Base-by-base conservation (phyloP, 2,888 invertebrate genomes). In the Brachycybe producta region DNA sequence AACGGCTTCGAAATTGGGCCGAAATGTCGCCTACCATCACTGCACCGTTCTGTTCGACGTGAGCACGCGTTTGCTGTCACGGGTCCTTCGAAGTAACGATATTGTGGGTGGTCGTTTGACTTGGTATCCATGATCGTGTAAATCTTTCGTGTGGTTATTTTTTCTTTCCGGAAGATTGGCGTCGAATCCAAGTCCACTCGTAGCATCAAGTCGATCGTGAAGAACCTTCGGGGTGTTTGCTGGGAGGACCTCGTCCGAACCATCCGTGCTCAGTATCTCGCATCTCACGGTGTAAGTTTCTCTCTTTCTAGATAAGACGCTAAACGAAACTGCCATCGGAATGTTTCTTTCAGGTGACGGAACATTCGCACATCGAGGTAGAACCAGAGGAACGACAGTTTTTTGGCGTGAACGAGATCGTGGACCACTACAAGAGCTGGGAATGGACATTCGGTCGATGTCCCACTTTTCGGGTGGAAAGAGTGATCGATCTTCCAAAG, bases 11-110 rank as follows among this genome's bases (percentile, higher is more conserved):
- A 91, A 91, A 71, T 72, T 95, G 52, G 88, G 88, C 52, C 76
- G 80, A 57, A 76, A 81, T 8, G 82, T 82, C 62, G 84, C 88
- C n/a, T 98, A 97, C 72, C 97, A 98, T 67, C 97, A 97, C 68
- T 92, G 92, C 69, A 97, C 97, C 3, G 75, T 98, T 57, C 74
- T 95, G 65, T 84, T 94, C 54, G 79, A 85, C 62, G 84, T 84
- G 55, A 81, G 90, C 65, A 84, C 85, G 69, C 67, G 75, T 56
- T 75, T 78, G 65, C 73, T 88, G 64, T 78, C 77, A 23, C 21
- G 19, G 21, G 40, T 49, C 21, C n/a, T 49, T 8, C 39, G 24
- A 49, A 27, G 38, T 3, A 28, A 15, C 1, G 24, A 32, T n/a
- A n/a, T n/a, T n/a, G n/a, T n/a, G n/a, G n/a, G n/a, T n/a, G n/a